Base-by-base conservation (phyloP, 2,888 invertebrate species). In the Tyria jacobaeae region DNA sequence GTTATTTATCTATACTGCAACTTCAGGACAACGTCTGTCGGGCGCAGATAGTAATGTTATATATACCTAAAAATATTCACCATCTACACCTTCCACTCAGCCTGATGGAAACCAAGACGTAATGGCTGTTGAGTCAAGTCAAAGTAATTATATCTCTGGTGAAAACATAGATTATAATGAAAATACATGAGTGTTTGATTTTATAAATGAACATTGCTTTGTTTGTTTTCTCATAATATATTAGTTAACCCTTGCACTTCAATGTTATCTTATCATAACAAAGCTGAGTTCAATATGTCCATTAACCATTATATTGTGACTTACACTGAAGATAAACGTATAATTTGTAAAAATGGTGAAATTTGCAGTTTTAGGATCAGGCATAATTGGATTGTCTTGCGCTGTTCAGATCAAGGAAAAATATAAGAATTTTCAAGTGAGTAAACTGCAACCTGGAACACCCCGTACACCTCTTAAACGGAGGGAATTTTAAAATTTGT, bases 291-390 rank as follows among this genome's bases (percentile, higher is more conserved):
- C 31, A 50, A 3, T 27, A 15, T 34, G 6, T 34, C 10, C 10
- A 10, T 31, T 31, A 14, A 17, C 10, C 10, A 10, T 31, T 31
- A 14, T 12, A 5, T 10, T 14, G 12, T 51, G 34, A 21, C 17
- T 12, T 14, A 12, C n/a, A 35, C 14, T 6, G 6, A 12, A 27
- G 37, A 53, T 41, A 54, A 15, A 27, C 31, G 4, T 41, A 24
- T 21, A 31, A 15, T 10, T 9, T 5, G 14, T 6, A 25, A 58
- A 64, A 50, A 88, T 90, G 84, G 72, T 83, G 3, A 90, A 86
- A 76, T 85, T 96, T 69, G 95, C 95, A 27, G 95, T 97, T n/a
- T 84, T 97, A 56, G 97, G 97, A 15, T 97, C 95, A 2, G 97
- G 97, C 3, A 94, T 97, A 0, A 95, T 96, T 55, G 97, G 97